Evolutionary conservation across 2,888 invertebrate species (phyloP).

Genomic region (Cyaniris semiargus): DNA sequence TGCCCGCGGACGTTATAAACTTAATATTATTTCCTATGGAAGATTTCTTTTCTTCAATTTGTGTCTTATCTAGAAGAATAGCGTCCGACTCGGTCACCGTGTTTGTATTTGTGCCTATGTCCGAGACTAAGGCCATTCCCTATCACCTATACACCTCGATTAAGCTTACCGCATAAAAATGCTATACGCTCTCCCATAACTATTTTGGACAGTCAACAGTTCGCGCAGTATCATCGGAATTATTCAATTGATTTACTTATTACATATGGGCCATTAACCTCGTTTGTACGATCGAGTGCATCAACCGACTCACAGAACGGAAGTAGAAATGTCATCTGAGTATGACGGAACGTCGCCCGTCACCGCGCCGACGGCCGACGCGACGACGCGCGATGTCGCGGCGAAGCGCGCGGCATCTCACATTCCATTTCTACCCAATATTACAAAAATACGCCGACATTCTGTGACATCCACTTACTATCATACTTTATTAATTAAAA

Average conservation of each 20-base stretch:
- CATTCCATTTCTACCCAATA: constrained; percentile 46
- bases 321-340: constrained; percentile 49
- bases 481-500: constrained; percentile 66
- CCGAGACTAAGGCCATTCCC: constrained; percentile 61
- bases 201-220: constrained; percentile 59
- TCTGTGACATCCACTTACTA: constrained; percentile 61
- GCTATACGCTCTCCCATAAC: constrained; percentile 55
- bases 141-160: constrained; percentile 50
- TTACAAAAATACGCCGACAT: constrained; percentile 53
- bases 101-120: constrained; percentile 64
- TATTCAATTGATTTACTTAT: constrained; percentile 74
- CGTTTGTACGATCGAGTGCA: constrained; percentile 69
- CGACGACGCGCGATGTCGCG: background rate
- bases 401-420: constrained; percentile 43
- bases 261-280: constrained; percentile 71
- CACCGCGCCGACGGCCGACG: constrained; percentile 30
- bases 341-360: constrained; percentile 39
- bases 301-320: constrained; percentile 60
- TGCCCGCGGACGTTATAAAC: constrained; percentile 59
- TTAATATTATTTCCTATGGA: constrained; percentile 77
- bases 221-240: constrained; percentile 60
- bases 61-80: constrained; percentile 71
- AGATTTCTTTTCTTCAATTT: constrained; percentile 71
- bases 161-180: constrained; percentile 56
- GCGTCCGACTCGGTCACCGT: constrained; percentile 60